These are phyloP conservation scores for Coenobita brevimanus DNA, from an alignment of 1,140 invertebrate genomes.

Conservation along the genomic window DNA sequence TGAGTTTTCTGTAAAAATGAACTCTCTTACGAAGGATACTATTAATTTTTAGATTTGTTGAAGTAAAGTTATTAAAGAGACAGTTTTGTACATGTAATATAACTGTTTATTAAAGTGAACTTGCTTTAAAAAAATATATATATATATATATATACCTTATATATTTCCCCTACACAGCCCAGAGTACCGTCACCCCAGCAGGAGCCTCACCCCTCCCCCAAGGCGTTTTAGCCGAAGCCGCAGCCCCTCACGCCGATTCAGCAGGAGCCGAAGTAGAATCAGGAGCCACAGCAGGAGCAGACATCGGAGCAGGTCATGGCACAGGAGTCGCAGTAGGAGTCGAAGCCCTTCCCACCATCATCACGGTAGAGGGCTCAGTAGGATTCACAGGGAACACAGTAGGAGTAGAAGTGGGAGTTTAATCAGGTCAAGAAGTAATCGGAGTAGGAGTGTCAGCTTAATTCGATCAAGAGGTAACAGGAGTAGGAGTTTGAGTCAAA, in stretches of 20 bases:
- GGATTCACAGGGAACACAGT: not conserved
- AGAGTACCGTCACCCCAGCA: constrained; percentile 4
- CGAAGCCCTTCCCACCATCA: not conserved
- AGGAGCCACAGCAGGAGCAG: constrained; percentile 4
- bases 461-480: not conserved
- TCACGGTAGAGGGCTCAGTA: no score
- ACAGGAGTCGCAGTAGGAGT: not conserved
- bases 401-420: constrained; percentile 8
- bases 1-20: no score
- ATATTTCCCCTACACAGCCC: no score
- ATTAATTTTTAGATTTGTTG: no score
- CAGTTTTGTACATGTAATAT: no score
- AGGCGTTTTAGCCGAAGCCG: not conserved
- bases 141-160: no score
- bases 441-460: not conserved
- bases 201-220: not conserved
- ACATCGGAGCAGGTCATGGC: not conserved
- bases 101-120: no score
- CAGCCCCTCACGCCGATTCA: constrained; percentile 7
- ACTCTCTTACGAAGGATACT: no score
- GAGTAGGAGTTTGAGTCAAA: not conserved
- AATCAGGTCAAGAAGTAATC: not conserved
- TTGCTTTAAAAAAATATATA: no score
- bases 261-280: constrained; percentile 11
- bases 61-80: no score